Percentiles rank a stretch among this genome's conserved stretches.
phyloP scores from a whole-genome alignment of 2,888 invertebrate genomes.

The Dastarcus helophoroides region DNA sequence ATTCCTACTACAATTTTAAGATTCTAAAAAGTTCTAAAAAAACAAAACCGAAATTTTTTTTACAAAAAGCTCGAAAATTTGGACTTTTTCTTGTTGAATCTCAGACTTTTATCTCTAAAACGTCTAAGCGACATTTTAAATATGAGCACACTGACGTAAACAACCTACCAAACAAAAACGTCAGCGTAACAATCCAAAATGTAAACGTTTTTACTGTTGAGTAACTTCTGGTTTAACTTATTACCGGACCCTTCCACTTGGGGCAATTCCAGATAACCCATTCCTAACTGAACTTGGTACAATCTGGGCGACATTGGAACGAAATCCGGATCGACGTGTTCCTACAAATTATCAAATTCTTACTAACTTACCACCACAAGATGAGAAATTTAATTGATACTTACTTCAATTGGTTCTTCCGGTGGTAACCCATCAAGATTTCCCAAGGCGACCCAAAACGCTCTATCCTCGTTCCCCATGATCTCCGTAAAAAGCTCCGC shows the following conservation, averaged over 20 bases:
- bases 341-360: conserved; percentile 41
- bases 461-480: conserved; percentile 70
- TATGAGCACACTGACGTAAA: no score
- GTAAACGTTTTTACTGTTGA: conserved; percentile 89
- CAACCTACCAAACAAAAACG: conserved; percentile 81
- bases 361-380: no score
- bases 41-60: no score
- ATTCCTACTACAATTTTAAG: no score
- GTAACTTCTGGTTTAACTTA: conserved; percentile 61
- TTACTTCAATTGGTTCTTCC: conserved; percentile 38
- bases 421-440: conserved; percentile 42
- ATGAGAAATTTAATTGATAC: conserved; percentile 7
- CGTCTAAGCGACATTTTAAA: no score
- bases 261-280: conserved; percentile 96
- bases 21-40: no score
- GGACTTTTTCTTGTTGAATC: no score
- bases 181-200: conserved; percentile 90
- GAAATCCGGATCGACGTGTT: conserved; percentile 61
- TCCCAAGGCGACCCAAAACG: conserved; percentile 73
- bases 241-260: conserved; percentile 74
- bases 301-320: conserved; percentile 58
- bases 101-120: no score
- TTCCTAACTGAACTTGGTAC: conserved; percentile 92
- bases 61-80: no score
- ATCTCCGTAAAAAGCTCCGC: conserved; percentile 78